Evolutionary conservation across 2,888 invertebrate species (phyloP), one percentile per base, ranked within the genome.

Genomic region (Euclidia mi): DNA sequence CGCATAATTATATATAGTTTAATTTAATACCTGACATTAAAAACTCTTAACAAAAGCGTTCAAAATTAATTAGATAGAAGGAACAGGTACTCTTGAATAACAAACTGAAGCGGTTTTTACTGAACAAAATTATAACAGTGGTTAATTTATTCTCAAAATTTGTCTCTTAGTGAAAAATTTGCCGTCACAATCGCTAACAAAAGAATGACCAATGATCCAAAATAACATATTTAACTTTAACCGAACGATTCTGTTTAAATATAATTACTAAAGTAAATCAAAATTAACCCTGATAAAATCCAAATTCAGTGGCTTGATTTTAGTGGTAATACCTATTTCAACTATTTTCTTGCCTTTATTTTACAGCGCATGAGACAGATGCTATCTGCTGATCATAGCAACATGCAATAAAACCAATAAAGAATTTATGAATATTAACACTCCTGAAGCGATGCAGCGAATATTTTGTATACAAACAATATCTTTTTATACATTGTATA

Each of bases 171-270:
- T 89, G 92, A 92, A 94, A 94, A 93, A 91, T 92, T 91, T 85
- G 76, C 85, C 81, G 79, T 87, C 88, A 84, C 88, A 86, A 89
- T 90, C 81, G 91, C 92, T 84, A 89, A 94, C 94, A 94, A 94
- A 93, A 92, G 94, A 88, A 91, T 93, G 93, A 94, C 77, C 89
- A 93, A 93, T 93, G n/a, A n/a, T n/a, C n/a, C n/a, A n/a, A n/a
- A n/a, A n/a, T n/a, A n/a, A n/a, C n/a, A n/a, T n/a, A n/a, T n/a
- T n/a, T n/a, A n/a, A n/a, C n/a, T n/a, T n/a, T n/a, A n/a, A n/a
- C n/a, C n/a, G n/a, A n/a, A n/a, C n/a, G n/a, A n/a, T n/a, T n/a
- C n/a, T n/a, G n/a, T n/a, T n/a, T n/a, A n/a, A n/a, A n/a, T n/a
- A n/a, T n/a, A n/a, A n/a, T n/a, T n/a, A n/a, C n/a, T n/a, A n/a